Base-by-base conservation (phyloP, 2,797 vertebrate species). In the Brachyrhaphis roseni region DNA sequence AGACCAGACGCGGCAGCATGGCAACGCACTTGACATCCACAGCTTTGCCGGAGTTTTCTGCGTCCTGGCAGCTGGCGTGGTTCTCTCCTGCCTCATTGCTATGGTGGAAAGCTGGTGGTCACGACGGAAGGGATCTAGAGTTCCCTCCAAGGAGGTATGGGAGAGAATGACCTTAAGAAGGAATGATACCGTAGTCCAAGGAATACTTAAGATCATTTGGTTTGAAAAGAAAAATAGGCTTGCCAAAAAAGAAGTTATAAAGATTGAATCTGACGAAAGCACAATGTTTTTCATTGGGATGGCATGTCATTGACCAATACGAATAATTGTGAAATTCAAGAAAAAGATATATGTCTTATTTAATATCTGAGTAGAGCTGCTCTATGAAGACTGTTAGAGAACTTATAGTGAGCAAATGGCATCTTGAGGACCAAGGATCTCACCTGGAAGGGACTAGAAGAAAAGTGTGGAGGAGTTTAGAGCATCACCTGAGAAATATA, bases 101-200 rank as follows among this genome's bases (percentile, higher is more conserved):
- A 98, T 99, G 96, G 96, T 99, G 94, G 98, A 99, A 95, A 99
- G 97, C 1, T 99, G 98, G 98, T 99, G 98, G 98, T 98, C 97
- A 88, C 96, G 98, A 90, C 96, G 97, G 87, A 99, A 99, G 96
- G 98, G 98, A 93, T 99, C 98, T 72, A 95, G 97, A 68, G 98
- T 98, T 88, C 98, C 98, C 8, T 99, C 98, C 74, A 99, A 99
- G 96, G 98, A 99, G 98, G 98, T 99, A 97, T 36, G 89, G 26
- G 41, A 62, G 75, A 72, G 71, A 46, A 72, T 64, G 45, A 62
- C 53, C 26, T 45, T n/a, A 13, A 74, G 64, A 81, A 72, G 26
- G 41, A 74, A 36, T 46, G 41, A 36, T 62, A 31, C 47, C 62
- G 28, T 75, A 31, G 23, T 70, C 39, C 39, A 70, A 26, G 23